These are phyloP conservation scores for Lerema accius DNA, from an alignment of 1,140 invertebrate genomes.

Conservation along the genomic window DNA sequence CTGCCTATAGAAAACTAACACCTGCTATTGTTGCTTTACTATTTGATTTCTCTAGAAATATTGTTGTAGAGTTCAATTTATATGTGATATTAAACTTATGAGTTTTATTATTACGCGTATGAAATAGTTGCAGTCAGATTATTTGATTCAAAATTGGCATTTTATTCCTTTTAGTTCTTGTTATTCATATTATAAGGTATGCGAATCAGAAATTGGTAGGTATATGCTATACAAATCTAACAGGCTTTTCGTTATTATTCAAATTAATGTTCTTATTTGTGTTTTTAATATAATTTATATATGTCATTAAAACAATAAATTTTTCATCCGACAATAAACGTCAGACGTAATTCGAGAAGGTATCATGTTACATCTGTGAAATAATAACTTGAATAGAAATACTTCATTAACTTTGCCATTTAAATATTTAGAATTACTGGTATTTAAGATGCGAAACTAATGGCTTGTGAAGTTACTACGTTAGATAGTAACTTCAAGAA, in stretches of 20 bases:
- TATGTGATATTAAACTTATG: background rate
- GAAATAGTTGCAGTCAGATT: no score
- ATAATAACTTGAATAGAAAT: slow-evolving; percentile 13
- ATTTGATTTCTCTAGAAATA: background rate
- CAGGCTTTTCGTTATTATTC: background rate
- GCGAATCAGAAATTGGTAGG: no score
- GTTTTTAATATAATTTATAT: slow-evolving; percentile 1
- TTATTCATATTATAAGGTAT: no score
- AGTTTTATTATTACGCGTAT: background rate
- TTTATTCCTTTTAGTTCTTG: no score
- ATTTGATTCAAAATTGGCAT: no score
- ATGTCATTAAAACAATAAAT: slow-evolving; percentile 9
- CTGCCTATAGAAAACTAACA: background rate
- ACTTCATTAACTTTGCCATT: background rate
- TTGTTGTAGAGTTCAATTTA: background rate
- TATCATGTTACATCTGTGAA: slow-evolving; percentile 21
- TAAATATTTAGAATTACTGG: background rate
- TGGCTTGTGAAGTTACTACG: no score
- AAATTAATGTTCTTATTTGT: background rate
- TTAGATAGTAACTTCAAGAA: no score
- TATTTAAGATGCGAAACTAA: no score
- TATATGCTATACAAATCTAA: background rate
- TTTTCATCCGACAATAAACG: background rate
- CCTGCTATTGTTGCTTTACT: background rate
- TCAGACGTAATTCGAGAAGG: slow-evolving; percentile 1